phyloP scores from a whole-genome alignment of 2,797 vertebrate species.

The Caiman crocodilus region DNA sequence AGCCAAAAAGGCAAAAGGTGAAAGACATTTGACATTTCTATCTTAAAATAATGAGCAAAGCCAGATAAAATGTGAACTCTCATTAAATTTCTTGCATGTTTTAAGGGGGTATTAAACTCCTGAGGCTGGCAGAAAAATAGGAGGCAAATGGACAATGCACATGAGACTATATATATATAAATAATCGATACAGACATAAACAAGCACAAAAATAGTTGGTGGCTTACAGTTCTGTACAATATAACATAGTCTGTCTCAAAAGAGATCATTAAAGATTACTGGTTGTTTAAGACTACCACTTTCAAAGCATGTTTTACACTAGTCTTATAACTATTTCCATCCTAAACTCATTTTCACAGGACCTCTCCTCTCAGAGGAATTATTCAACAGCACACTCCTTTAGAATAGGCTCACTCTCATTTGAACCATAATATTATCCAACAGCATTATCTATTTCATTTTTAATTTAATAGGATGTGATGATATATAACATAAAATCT shows the following conservation, averaged over 20 bases:
- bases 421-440: neutral
- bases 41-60: neutral
- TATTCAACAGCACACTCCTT: neutral
- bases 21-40: conserved; percentile 21
- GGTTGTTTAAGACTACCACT: conserved; percentile 6
- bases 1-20: neutral
- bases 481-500: too few species aligned
- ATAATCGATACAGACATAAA: neutral
- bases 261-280: neutral
- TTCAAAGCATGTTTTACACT: neutral
- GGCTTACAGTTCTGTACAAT: neutral
- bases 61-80: neutral
- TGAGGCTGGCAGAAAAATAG: neutral
- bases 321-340: neutral
- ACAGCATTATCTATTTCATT: neutral
- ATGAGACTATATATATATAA: too few species aligned
- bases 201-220: neutral
- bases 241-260: neutral
- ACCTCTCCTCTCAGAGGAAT: neutral
- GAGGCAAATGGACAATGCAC: neutral
- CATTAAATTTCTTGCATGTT: neutral
- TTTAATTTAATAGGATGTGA: too few species aligned
- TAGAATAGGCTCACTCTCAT: neutral
- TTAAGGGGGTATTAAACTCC: neutral
- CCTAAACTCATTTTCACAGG: neutral